Base-by-base conservation (phyloP, 1,140 invertebrate species). In the Stenopsyche tienmushanensis region DNA sequence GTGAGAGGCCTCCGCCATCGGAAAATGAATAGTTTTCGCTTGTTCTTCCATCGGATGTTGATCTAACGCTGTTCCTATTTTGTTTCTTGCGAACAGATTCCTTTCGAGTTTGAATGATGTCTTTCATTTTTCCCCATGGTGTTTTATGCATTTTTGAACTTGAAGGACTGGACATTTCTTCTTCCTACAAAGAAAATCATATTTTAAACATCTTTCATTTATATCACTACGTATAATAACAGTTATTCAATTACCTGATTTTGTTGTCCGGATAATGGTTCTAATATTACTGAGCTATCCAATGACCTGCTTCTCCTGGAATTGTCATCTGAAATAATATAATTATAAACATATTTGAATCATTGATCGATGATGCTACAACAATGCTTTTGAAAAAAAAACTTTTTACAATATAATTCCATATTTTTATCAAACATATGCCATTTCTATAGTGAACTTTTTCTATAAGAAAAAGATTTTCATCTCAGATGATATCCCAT, bases 121-220 rank as follows among this genome's bases (percentile, higher is more conserved):
- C 85, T 69, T 86, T 85, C 74, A 89, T 85, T 73, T 87, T 86
- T 0, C 83, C 84, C 87, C 88, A 89, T 0, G 86, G 83, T 29
- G 84, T 88, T 75, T 83, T 83, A 72, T 81, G 80, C 0, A 78
- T 74, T 65, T 83, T 83, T 65, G 78, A 79, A 3, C 73, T 77
- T 18, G 79, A 80, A 17, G 78, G 77, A 0, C 76, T 78, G 0
- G 77, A 64, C 26, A 58, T 55, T 52, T 70, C 67, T 34, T 70
- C 67, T 21, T 66, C 58, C 64, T 70, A 47, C 24, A 52, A 58
- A 64, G 47, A 34, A 34, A 34, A 34, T 34, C 44, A 47, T 47
- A 47, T 5, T 15, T 47, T 47, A 20, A 47, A 13, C 44, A 15
- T 18, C 5, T 47, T 20, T 13, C 29, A 34, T 13, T 20, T 47